Evolutionary conservation across 2,888 invertebrate genomes (phyloP), one percentile per base, ranked within the genome.

Genomic region (Dryobotodes eremita): DNA sequence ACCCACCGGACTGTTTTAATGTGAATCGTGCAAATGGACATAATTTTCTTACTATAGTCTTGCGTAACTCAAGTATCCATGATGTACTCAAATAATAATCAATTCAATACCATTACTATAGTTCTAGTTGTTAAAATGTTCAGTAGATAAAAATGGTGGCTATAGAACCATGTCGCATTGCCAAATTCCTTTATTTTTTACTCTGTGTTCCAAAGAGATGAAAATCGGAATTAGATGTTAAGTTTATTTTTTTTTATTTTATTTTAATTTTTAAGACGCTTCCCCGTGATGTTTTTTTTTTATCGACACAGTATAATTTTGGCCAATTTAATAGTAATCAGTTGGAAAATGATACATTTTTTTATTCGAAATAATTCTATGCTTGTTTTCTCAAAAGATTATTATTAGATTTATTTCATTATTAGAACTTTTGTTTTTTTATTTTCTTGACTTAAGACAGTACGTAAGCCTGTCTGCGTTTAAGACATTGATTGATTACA

Each of bases 191-290:
- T 90, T 90, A 89, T 91, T 91, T 91, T 91, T 90, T 92, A 92
- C 93, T 93, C 92, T 93, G 93, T 94, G 94, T 95, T 94, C 96
- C 96, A 96, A 96, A 96, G 96, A 96, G 90, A 90, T 92, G 90
- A 93, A 92, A 92, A 93, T 95, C 93, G 93, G 93, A 92, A 92
- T 89, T 95, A 95, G 94, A 87, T 92, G 84, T 90, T 94, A 94
- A 93, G 93, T 92, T 93, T 85, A 68, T 75, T 20, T 86, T 85
- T 88, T 75, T 46, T 93, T 85, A 68, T 75, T 20, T 86, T 85
- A 87, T 75, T 46, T 75, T 86, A 20, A 84, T 79, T 76, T 86
- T 78, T 89, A 90, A 89, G 86, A 80, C 82, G 85, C 83, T 85
- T 82, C 75, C 65, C 82, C 76, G 53, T 68, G 80, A 80, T 78